A percentile compares a stretch with the other conserved stretches of the same genome.
phyloP scores from a whole-genome alignment of 1,140 invertebrate species.

The Ptiloglossa arizonensis region DNA sequence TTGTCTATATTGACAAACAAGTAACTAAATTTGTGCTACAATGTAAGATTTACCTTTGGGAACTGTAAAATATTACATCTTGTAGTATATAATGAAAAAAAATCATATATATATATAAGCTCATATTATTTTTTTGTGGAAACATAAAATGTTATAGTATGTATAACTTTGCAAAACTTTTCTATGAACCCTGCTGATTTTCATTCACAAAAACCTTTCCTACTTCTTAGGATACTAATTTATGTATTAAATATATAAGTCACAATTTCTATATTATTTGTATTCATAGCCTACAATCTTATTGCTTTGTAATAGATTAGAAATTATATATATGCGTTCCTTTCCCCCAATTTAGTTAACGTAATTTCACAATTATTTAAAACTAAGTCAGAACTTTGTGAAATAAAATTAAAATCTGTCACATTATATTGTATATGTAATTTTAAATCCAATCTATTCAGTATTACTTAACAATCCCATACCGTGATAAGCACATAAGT shows the following conservation, averaged over 20 bases:
- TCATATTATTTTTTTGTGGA: slow-evolving; percentile 70
- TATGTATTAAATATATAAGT: slow-evolving; percentile 27
- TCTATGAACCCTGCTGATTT: slow-evolving; percentile 57
- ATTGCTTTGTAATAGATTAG: neutral
- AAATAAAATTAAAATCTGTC: slow-evolving; percentile 13
- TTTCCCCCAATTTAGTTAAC: neutral
- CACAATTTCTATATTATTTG: neutral
- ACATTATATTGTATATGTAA: neutral
- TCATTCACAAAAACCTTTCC: slow-evolving; percentile 46
- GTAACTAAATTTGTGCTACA: slow-evolving; percentile 51
- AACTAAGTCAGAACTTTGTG: neutral
- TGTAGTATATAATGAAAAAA: slow-evolving; percentile 53
- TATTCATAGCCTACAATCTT: neutral
- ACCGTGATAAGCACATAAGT: neutral
- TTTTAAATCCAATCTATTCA: neutral
- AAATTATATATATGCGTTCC: neutral
- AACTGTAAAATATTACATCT: slow-evolving; percentile 58
- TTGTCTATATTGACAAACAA: slow-evolving; percentile 47
- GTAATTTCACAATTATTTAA: neutral
- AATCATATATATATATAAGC: slow-evolving; percentile 27
- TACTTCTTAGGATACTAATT: slow-evolving; percentile 17
- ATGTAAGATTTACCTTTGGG: slow-evolving; percentile 46
- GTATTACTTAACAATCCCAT: neutral
- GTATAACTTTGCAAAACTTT: slow-evolving; percentile 59
- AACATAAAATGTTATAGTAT: slow-evolving; percentile 68